These are phyloP conservation scores for Stegastes partitus DNA, from an alignment of 2,113 vertebrate species.

Conservation along the genomic window DNA sequence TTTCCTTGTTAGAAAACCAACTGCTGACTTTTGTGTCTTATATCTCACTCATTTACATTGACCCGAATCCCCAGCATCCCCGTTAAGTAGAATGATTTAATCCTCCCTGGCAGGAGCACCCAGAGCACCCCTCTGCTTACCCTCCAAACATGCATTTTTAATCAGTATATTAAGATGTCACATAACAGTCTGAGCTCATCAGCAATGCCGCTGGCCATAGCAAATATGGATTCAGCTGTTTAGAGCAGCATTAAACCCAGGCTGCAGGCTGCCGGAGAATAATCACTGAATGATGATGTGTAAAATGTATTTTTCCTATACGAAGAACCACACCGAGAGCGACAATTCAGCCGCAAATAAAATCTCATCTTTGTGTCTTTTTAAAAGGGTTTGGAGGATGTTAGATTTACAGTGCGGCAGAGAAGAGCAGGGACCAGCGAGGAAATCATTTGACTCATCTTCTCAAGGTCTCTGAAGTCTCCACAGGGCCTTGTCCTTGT, in stretches of 20 bases:
- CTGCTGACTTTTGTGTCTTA: constrained; percentile 55
- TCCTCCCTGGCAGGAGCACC: constrained; percentile 77
- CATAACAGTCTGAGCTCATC: constrained; percentile 86
- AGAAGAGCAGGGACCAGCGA: constrained; percentile 46
- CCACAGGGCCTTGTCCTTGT: constrained; percentile 72
- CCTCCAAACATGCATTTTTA: constrained; percentile 82
- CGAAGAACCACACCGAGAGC: neutral
- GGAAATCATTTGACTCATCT: constrained; percentile 75
- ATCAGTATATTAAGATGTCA: constrained; percentile 85
- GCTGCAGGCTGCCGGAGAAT: constrained; percentile 80
- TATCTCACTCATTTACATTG: constrained; percentile 77
- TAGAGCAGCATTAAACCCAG: constrained; percentile 81
- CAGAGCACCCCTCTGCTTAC: constrained; percentile 67
- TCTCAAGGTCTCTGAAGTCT: constrained; percentile 75
- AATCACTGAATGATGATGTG: constrained; percentile 76
- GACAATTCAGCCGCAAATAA: neutral
- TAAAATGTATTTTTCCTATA: constrained; percentile 52
- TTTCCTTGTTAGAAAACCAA: constrained; percentile 38
- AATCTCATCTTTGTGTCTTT: constrained; percentile 25
- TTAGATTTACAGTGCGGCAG: constrained; percentile 18
- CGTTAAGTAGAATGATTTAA: constrained; percentile 77
- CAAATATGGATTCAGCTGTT: constrained; percentile 86
- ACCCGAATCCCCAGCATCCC: constrained; percentile 71
- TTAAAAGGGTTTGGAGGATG: constrained; percentile 19
- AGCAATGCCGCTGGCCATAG: constrained; percentile 79